Conservation (phyloP, 2,113 vertebrate genomes). For the Oncorhynchus nerka region DNA sequence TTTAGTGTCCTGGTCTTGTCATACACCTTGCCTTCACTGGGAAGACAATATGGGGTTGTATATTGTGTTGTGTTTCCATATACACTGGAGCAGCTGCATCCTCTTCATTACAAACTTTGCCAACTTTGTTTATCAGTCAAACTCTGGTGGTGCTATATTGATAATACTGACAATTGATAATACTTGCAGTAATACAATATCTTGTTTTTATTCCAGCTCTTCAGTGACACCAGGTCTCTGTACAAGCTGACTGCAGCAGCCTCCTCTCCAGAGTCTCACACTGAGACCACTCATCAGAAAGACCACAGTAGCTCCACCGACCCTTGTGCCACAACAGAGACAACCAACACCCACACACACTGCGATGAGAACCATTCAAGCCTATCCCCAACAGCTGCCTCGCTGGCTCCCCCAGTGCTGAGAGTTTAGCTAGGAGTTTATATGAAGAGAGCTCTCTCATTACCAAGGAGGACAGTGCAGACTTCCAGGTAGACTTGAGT, state of each 20-base stretch:
- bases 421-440: not conserved
- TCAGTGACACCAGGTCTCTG: slow-evolving; percentile 79
- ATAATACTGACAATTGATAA: too few species aligned
- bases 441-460: not conserved
- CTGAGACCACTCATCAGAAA: slow-evolving; percentile 32
- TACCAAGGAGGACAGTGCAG: not conserved
- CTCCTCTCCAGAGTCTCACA: slow-evolving; percentile 36
- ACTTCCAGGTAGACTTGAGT: slow-evolving; percentile 26
- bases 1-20: too few species aligned
- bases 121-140: too few species aligned
- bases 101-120: too few species aligned
- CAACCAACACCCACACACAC: slow-evolving; percentile 50
- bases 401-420: not conserved
- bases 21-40: too few species aligned
- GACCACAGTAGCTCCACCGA: slow-evolving; percentile 2
- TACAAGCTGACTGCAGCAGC: slow-evolving; percentile 57
- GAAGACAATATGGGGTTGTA: too few species aligned
- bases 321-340: slow-evolving; percentile 9
- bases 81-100: too few species aligned
- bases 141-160: too few species aligned
- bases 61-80: not conserved
- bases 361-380: not conserved
- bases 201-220: slow-evolving; percentile 73
- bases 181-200: not conserved
- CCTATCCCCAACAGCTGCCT: slow-evolving; percentile 11